Conservation (phyloP, 2,797 vertebrate species). For the Callimico goeldii region DNA sequence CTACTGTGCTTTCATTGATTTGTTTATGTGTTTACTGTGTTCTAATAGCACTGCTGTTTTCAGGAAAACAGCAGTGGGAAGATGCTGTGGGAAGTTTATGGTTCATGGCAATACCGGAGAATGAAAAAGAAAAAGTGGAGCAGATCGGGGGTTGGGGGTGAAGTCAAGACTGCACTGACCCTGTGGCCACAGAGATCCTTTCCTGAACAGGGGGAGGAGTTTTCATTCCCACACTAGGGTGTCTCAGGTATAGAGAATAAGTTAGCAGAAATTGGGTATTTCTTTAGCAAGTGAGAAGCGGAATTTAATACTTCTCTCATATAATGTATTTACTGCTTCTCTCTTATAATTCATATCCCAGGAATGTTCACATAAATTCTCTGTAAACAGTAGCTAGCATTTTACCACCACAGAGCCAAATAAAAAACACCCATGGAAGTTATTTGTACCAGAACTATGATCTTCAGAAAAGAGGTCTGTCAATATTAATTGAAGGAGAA, state of each 20-base stretch:
- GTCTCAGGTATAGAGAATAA: not conserved
- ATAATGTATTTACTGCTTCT: slow-evolving; percentile 33
- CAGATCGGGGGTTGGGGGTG: not conserved
- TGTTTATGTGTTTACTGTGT: slow-evolving; percentile 31
- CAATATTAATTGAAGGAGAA: not conserved
- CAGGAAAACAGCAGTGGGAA: slow-evolving; percentile 28
- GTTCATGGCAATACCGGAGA: not conserved
- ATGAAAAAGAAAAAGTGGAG: not conserved
- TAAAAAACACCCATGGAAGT: not conserved
- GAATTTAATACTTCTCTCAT: slow-evolving; percentile 46
- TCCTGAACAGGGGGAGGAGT: not conserved
- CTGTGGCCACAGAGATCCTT: not conserved
- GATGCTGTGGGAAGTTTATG: not conserved
- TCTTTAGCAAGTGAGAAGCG: slow-evolving; percentile 17
- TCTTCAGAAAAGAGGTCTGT: slow-evolving; percentile 20
- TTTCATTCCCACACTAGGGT: not conserved
- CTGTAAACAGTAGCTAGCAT: slow-evolving; percentile 38
- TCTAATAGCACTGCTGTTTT: slow-evolving; percentile 25
- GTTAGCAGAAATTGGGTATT: not conserved
- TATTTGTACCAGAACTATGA: not conserved
- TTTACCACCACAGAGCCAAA: not conserved
- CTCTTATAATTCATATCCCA: slow-evolving; percentile 30
- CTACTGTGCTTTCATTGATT: slow-evolving; percentile 36
- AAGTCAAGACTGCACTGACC: not conserved
- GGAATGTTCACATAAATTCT: slow-evolving; percentile 15